Percentiles rank a stretch among this genome's conserved stretches.
These are phyloP conservation scores for Botia kubotai DNA, from an alignment of 2,797 vertebrate genomes.

Conservation along the genomic window DNA sequence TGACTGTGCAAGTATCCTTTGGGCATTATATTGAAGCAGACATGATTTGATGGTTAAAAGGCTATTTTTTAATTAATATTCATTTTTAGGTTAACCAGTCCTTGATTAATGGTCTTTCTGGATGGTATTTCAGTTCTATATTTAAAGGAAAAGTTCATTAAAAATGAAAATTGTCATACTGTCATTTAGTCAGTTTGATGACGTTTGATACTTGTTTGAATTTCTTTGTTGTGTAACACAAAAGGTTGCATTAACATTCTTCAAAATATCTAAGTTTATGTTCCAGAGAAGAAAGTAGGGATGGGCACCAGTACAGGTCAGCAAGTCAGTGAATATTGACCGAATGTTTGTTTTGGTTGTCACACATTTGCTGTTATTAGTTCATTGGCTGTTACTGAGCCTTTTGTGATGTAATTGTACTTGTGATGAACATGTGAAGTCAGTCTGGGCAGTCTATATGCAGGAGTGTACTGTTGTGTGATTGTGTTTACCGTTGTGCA, in stretches of 20 bases:
- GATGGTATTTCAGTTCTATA: conserved; percentile 19
- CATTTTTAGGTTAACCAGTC: background rate
- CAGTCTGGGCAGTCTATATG: conserved; percentile 1
- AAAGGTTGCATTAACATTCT: background rate
- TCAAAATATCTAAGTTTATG: background rate
- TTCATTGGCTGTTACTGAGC: background rate
- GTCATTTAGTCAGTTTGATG: background rate
- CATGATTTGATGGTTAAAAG: conserved; percentile 16
- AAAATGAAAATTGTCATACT: background rate
- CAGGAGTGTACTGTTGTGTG: background rate
- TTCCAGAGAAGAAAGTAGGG: background rate
- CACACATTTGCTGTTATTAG: background rate
- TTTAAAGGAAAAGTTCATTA: background rate
- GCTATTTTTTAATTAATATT: conserved; percentile 22
- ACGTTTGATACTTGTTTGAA: no score
- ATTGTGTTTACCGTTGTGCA: conserved; percentile 21
- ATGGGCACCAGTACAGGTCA: background rate
- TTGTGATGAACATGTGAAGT: conserved; percentile 27
- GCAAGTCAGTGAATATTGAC: background rate
- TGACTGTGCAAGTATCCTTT: conserved; percentile 5
- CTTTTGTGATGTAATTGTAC: background rate
- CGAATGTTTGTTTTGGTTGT: background rate
- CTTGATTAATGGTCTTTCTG: conserved; percentile 20
- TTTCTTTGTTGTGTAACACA: background rate
- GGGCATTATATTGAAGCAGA: conserved; percentile 13